Evolutionary conservation across 2,113 vertebrate genomes (phyloP).

Genomic region (Cranoglanis bouderius): DNA sequence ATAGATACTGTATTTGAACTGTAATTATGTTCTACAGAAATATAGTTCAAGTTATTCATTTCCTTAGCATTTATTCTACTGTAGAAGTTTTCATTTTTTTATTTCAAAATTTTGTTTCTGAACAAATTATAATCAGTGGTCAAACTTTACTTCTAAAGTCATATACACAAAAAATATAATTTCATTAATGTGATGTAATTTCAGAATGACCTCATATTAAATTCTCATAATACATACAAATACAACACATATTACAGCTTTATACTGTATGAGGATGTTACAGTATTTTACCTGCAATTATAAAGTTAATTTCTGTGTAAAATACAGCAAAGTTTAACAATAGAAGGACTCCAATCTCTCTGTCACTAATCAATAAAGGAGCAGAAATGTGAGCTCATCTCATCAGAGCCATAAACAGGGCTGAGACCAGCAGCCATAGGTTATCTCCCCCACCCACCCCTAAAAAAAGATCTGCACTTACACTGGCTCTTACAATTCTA

Average conservation of each 20-base stretch:
- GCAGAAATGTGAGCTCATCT: not conserved
- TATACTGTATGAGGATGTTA: not conserved
- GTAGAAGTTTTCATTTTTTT: not conserved
- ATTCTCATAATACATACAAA: not conserved
- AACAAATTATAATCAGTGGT: not conserved
- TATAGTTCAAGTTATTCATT: not conserved
- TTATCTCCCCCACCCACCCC: too few relatives aligned
- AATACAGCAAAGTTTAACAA: not conserved
- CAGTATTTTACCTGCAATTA: not conserved
- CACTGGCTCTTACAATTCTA: too few relatives aligned
- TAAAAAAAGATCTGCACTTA: too few relatives aligned
- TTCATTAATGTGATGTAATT: not conserved
- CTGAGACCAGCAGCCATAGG: not conserved
- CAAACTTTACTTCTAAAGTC: not conserved
- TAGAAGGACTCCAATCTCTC: not conserved
- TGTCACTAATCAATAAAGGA: not conserved
- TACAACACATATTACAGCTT: not conserved
- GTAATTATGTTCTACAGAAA: not conserved
- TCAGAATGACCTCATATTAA: not conserved
- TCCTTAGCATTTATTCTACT: not conserved
- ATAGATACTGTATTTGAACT: not conserved
- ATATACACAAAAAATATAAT: not conserved
- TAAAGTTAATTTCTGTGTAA: not conserved
- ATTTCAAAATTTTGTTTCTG: not conserved
- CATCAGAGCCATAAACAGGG: not conserved